Conservation (phyloP, 2,113 vertebrate genomes). For the Urocynchramus pylzowi region DNA sequence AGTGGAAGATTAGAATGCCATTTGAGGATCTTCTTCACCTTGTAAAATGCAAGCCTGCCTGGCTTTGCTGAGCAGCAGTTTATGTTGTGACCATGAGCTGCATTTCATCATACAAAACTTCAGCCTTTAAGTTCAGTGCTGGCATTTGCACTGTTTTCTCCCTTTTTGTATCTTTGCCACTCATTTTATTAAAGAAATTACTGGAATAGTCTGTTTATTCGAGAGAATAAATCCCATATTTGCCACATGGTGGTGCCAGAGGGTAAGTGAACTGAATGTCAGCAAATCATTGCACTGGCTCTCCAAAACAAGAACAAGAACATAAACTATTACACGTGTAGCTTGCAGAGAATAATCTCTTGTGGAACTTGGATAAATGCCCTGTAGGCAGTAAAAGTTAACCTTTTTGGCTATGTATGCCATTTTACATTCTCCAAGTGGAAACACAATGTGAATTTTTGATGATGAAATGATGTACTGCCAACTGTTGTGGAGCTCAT, state of each 20-base stretch:
- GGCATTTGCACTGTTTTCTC: accelerated
- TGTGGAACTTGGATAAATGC: background rate
- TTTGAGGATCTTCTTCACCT: background rate
- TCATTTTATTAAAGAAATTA: background rate
- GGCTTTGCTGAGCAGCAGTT: background rate
- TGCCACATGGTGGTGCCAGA: constrained; percentile 46
- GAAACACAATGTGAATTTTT: background rate
- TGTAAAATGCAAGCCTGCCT: background rate
- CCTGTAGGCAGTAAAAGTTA: background rate
- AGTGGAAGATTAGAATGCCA: background rate
- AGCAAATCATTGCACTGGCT: background rate
- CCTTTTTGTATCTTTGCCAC: background rate
- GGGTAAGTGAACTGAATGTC: background rate
- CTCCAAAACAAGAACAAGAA: accelerated
- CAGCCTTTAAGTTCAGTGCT: background rate
- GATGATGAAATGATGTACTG: background rate
- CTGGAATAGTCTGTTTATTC: background rate
- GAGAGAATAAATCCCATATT: background rate
- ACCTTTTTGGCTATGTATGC: background rate
- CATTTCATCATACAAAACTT: background rate
- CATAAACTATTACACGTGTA: accelerated
- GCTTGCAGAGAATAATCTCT: background rate
- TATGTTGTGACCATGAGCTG: background rate
- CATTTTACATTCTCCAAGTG: background rate
- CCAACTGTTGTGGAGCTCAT: background rate